A percentile compares a stretch with the other conserved stretches of the same genome.
Conservation (phyloP, 1,140 invertebrate species). For the Gryon sp. region DNA sequence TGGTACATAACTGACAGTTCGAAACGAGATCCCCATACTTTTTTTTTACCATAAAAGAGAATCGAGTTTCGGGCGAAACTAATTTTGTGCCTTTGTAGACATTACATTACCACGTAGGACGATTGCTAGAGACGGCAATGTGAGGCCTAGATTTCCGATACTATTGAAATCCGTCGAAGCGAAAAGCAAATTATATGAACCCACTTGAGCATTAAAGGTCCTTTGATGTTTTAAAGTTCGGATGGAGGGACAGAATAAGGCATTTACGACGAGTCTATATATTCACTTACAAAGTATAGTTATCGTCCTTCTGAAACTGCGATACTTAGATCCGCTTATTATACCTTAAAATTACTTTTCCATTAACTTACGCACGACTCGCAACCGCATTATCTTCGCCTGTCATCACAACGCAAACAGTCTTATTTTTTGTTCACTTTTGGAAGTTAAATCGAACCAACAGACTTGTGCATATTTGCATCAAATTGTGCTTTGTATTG, state of each 20-base stretch:
- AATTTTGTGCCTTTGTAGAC: conserved; percentile 77
- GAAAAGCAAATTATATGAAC: conserved; percentile 78
- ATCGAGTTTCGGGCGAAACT: conserved; percentile 76
- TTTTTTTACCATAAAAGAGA: conserved; percentile 63
- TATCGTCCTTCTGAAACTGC: conserved; percentile 59
- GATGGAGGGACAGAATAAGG: conserved; percentile 39
- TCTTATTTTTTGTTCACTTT: conserved; percentile 19
- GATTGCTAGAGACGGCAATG: conserved; percentile 58
- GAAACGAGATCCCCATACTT: conserved; percentile 40
- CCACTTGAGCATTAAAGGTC: conserved; percentile 66
- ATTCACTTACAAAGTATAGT: conserved; percentile 49
- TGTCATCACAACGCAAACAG: conserved; percentile 27
- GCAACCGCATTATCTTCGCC: conserved; percentile 37
- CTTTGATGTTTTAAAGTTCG: conserved; percentile 74
- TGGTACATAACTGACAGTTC: conserved; percentile 48
- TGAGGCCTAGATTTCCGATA: conserved; percentile 76
- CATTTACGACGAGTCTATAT: conserved; percentile 58
- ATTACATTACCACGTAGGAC: conserved; percentile 70
- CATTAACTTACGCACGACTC: conserved; percentile 51
- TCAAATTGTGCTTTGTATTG: too few species aligned
- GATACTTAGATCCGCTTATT: conserved; percentile 53
- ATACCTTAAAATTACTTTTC: conserved; percentile 57
- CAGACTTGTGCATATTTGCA: too few species aligned
- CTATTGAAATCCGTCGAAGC: conserved; percentile 76
- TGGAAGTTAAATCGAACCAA: conserved; percentile 25